These are phyloP conservation scores for Cladorhizidae sp. DNA, from an alignment of 37 sponge, comb jelly and placozoan species.

Conservation along the genomic window DNA sequence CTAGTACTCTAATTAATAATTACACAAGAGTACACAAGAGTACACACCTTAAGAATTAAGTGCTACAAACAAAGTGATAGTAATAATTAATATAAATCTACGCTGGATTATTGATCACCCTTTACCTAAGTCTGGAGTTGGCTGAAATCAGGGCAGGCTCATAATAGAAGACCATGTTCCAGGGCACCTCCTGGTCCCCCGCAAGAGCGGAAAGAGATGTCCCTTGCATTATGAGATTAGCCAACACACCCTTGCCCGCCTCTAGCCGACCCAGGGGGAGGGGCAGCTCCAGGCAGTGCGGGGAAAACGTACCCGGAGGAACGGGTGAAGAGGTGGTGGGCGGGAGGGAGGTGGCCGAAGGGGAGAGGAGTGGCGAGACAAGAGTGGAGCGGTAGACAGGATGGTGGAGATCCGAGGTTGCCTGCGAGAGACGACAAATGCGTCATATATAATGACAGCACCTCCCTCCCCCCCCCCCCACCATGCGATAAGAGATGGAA, in stretches of 20 bases:
- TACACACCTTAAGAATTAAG: no score
- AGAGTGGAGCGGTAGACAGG: conserved; percentile 36
- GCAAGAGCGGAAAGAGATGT: not conserved
- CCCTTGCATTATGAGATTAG: conserved; percentile 15
- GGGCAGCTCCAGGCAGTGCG: conserved; percentile 32
- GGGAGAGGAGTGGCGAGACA: conserved; percentile 13
- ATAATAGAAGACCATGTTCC: conserved; percentile 48
- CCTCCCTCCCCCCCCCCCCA: no score
- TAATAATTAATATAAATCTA: no score
- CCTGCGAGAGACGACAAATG: not conserved
- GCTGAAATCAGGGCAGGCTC: conserved; percentile 37
- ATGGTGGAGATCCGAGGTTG: not conserved
- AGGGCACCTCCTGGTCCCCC: conserved; percentile 19
- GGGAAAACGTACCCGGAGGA: not conserved
- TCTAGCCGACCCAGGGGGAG: conserved; percentile 49
- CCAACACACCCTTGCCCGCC: conserved; percentile 38
- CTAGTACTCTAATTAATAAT: no score
- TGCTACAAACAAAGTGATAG: no score
- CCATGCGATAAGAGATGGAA: no score
- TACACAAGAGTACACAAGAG: no score
- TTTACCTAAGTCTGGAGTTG: conserved; percentile 38
- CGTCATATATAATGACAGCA: no score
- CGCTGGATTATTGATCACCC: no score
- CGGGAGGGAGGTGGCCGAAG: conserved; percentile 13
- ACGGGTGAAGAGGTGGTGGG: conserved; percentile 13